phyloP scores from a whole-genome alignment of 2,797 vertebrate species.

The Xenentodon cancila region DNA sequence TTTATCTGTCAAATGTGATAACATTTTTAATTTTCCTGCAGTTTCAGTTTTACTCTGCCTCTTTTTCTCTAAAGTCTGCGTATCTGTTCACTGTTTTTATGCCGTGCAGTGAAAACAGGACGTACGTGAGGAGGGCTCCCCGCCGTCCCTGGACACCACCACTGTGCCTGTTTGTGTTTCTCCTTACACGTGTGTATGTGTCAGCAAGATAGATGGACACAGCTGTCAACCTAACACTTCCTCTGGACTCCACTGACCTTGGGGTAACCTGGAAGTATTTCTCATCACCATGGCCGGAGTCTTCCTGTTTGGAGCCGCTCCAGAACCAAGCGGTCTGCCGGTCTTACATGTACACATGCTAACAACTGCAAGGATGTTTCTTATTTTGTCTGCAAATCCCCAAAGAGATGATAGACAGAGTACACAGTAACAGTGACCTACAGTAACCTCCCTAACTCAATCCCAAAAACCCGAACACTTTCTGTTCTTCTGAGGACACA shows the following conservation, averaged over 20 bases:
- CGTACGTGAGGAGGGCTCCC: constrained; percentile 63
- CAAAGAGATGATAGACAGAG: constrained; percentile 26
- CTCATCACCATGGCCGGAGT: constrained; percentile 59
- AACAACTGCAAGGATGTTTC: constrained; percentile 27
- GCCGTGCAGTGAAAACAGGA: constrained; percentile 72
- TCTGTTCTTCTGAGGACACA: no score
- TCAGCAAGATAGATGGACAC: constrained; percentile 57
- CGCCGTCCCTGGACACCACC: constrained; percentile 47
- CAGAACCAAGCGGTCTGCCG: constrained; percentile 48
- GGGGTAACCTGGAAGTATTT: constrained; percentile 71
- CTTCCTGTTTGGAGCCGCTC: constrained; percentile 64
- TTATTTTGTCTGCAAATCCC: constrained; percentile 20
- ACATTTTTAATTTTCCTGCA: not conserved
- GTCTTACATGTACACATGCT: constrained; percentile 1
- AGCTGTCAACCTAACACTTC: constrained; percentile 67
- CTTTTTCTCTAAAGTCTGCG: constrained; percentile 33
- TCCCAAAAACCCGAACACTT: no score
- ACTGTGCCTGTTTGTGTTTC: constrained; percentile 14
- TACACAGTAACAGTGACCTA: no score
- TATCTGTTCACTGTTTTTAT: constrained; percentile 50
- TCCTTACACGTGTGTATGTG: constrained; percentile 20
- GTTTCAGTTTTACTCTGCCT: constrained; percentile 32
- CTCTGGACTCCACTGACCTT: constrained; percentile 51
- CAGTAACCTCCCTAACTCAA: not conserved
- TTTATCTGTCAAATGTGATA: no score